phyloP scores from a whole-genome alignment of 2,888 invertebrate genomes.

The Leptothorax acervorum region DNA sequence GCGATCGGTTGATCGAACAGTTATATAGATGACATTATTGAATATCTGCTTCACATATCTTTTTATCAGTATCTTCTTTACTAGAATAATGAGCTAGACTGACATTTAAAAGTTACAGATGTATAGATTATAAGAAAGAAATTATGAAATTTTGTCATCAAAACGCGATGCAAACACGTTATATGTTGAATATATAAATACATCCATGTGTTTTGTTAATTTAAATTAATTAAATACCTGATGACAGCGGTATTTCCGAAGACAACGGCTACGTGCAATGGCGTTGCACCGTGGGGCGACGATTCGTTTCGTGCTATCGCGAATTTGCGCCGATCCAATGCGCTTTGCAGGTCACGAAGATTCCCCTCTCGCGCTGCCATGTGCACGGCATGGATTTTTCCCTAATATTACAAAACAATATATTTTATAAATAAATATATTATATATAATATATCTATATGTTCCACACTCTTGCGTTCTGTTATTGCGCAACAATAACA shows the following conservation, averaged over 20 bases:
- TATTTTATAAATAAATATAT: background rate
- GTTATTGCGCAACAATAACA: background rate
- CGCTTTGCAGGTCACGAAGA: conserved; percentile 93
- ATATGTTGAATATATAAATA: background rate
- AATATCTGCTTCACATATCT: background rate
- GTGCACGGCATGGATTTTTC: conserved; percentile 96
- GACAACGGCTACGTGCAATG: conserved; percentile 94
- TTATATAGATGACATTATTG: background rate
- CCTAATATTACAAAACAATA: conserved; percentile 86
- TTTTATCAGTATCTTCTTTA: background rate
- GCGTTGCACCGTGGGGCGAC: conserved; percentile 94
- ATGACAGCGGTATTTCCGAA: conserved; percentile 91
- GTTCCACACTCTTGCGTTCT: background rate
- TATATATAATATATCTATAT: background rate
- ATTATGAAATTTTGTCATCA: background rate
- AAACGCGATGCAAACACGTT: background rate
- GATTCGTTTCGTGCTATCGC: conserved; percentile 94
- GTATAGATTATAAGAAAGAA: background rate
- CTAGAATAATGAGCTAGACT: background rate
- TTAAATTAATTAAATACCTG: conserved; percentile 75
- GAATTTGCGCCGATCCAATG: conserved; percentile 95
- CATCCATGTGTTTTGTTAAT: background rate
- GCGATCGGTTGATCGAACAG: background rate
- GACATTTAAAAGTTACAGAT: background rate
- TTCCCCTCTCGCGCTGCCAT: conserved; percentile 94